Evolutionary conservation across 2,113 vertebrate species (phyloP).

Genomic region (chimpanzee (Pan troglodytes)): DNA sequence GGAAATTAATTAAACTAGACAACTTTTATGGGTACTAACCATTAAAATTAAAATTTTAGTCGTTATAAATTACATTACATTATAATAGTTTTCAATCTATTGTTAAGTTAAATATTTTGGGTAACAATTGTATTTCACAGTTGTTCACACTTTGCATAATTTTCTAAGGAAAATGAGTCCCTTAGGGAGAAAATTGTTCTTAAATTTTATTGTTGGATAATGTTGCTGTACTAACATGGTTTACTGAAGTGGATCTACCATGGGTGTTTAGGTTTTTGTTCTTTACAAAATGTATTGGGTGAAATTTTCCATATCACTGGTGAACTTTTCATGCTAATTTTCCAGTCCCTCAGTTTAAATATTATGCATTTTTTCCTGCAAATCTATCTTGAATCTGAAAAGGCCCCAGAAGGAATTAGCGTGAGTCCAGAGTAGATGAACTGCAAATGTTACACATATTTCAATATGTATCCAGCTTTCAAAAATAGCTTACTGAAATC

Average conservation of each 20-base stretch:
- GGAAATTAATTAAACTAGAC: not conserved
- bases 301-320: not conserved
- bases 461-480: not conserved
- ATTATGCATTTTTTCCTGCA: not conserved
- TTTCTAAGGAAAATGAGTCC: not conserved
- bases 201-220: not conserved
- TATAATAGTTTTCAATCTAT: not conserved
- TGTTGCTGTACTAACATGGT: not conserved
- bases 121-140: not conserved
- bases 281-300: not conserved
- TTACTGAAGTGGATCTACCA: not conserved
- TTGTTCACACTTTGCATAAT: not conserved
- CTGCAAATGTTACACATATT: not conserved
- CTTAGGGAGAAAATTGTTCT: not conserved
- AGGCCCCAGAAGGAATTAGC: not conserved
- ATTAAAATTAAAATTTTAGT: slow-evolving; percentile 9
- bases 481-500: not conserved
- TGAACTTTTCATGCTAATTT: not conserved
- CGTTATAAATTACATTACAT: not conserved
- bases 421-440: not conserved
- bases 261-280: not conserved
- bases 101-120: slow-evolving; percentile 7
- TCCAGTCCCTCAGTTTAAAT: not conserved
- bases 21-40: not conserved
- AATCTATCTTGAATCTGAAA: not conserved